Evolutionary conservation across 2,797 vertebrate genomes (phyloP).

Genomic region (Cetoscarus ocellatus): DNA sequence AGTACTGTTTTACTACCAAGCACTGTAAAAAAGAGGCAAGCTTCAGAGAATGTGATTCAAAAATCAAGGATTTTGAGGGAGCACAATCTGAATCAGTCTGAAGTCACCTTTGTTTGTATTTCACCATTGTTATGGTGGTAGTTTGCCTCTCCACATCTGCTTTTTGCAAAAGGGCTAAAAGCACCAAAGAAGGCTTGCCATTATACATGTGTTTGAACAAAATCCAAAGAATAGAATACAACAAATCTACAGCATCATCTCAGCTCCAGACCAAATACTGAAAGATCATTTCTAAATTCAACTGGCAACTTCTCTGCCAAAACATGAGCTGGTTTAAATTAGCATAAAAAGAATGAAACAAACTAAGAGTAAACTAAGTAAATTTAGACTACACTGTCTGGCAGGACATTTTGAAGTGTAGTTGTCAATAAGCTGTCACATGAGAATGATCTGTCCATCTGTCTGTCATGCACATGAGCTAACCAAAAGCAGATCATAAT

Average conservation of each 20-base stretch:
- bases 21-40: too few species aligned
- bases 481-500: neutral
- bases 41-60: too few species aligned
- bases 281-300: neutral
- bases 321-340: constrained; percentile 7
- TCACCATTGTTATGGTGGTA: constrained; percentile 17
- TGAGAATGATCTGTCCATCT: neutral
- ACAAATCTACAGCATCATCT: too few species aligned
- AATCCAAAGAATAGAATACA: too few species aligned
- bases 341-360: neutral
- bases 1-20: too few species aligned
- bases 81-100: too few species aligned
- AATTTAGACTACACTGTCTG: constrained; percentile 1
- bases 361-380: neutral
- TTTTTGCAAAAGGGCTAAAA: neutral
- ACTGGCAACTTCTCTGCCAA: neutral
- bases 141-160: neutral
- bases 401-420: constrained; percentile 17
- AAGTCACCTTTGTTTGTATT: neutral
- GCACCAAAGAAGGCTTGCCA: too few species aligned
- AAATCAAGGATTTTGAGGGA: too few species aligned
- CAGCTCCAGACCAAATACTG: neutral
- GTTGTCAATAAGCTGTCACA: constrained; percentile 33
- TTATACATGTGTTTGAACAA: too few species aligned
- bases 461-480: too few species aligned